These are phyloP conservation scores for Plumapathes pennacea DNA, from an alignment of 92 coral and sea anemone species.

Conservation along the genomic window DNA sequence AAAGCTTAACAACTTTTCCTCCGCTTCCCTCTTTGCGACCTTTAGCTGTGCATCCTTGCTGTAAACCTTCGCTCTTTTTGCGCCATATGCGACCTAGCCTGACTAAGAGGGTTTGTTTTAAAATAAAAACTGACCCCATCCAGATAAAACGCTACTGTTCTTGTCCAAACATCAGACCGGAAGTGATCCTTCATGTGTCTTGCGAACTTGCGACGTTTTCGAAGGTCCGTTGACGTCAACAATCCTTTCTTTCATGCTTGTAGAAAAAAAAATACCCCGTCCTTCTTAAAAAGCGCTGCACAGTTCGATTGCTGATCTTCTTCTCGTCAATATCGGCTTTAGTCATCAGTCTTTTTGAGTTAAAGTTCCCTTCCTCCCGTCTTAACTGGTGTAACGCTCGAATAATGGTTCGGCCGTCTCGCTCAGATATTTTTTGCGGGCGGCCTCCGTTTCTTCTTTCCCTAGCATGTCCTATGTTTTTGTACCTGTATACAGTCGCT, in stretches of 20 bases:
- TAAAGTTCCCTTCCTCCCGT: conserved; percentile 17
- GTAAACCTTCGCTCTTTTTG: conserved; percentile 28
- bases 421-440: conserved; percentile 10
- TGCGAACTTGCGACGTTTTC: conserved; percentile 16
- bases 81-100: conserved; percentile 13
- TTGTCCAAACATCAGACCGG: conserved; percentile 6
- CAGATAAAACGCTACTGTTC: conserved; percentile 10
- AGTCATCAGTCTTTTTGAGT: conserved; percentile 18
- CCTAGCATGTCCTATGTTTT: conserved; percentile 1
- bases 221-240: conserved; percentile 10
- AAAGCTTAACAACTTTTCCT: conserved; percentile 19
- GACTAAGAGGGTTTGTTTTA: conserved; percentile 17
- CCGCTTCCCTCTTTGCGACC: conserved; percentile 27
- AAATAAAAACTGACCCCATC: conserved; percentile 28
- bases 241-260: conserved; percentile 48
- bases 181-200: conserved; percentile 5
- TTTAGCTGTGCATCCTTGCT: conserved; percentile 36
- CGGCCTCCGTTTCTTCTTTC: conserved; percentile 11
- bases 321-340: background rate
- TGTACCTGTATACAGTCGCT: too few relatives aligned
- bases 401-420: conserved; percentile 12
- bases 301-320: conserved; percentile 18
- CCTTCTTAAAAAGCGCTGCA: conserved; percentile 8
- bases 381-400: conserved; percentile 10
- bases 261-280: conserved; percentile 15